phyloP scores from a whole-genome alignment of 2,888 invertebrate genomes.

The Venusia cambrica region DNA sequence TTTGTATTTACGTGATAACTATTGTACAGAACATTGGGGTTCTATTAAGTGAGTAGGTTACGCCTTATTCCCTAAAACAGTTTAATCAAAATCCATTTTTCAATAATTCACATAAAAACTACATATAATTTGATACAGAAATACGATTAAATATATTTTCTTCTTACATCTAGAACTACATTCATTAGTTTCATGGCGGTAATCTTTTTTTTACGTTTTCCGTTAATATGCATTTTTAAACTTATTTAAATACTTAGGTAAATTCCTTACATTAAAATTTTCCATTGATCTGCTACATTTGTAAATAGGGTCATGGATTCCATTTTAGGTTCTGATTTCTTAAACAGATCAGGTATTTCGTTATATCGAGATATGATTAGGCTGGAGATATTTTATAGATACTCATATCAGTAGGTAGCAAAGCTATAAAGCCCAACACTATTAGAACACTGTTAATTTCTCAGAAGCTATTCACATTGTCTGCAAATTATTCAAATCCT shows the following conservation, averaged over 20 bases:
- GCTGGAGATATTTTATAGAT: constrained; percentile 33
- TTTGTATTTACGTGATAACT: too few species aligned
- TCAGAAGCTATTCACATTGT: too few species aligned
- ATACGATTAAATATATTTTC: constrained; percentile 80
- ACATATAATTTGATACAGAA: constrained; percentile 82
- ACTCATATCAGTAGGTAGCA: too few species aligned
- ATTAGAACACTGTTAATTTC: too few species aligned
- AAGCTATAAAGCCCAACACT: too few species aligned
- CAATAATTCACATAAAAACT: constrained; percentile 79
- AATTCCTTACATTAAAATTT: constrained; percentile 42
- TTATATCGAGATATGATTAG: constrained; percentile 69
- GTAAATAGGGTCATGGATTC: constrained; percentile 62
- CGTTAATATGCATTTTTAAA: constrained; percentile 63
- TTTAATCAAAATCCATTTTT: constrained; percentile 77
- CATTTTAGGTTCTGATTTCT: constrained; percentile 47
- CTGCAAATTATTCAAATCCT: constrained; percentile 13
- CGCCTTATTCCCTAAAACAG: constrained; percentile 68
- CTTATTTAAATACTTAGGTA: constrained; percentile 67
- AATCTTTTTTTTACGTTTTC: constrained; percentile 74
- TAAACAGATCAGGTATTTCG: constrained; percentile 71
- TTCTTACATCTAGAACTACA: constrained; percentile 73
- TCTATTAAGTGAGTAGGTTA: constrained; percentile 44
- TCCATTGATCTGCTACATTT: constrained; percentile 53
- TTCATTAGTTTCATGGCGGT: constrained; percentile 65
- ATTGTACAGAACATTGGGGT: too few species aligned